phyloP scores from a whole-genome alignment of 2,888 invertebrate species.

The Conchocele bisecta region DNA sequence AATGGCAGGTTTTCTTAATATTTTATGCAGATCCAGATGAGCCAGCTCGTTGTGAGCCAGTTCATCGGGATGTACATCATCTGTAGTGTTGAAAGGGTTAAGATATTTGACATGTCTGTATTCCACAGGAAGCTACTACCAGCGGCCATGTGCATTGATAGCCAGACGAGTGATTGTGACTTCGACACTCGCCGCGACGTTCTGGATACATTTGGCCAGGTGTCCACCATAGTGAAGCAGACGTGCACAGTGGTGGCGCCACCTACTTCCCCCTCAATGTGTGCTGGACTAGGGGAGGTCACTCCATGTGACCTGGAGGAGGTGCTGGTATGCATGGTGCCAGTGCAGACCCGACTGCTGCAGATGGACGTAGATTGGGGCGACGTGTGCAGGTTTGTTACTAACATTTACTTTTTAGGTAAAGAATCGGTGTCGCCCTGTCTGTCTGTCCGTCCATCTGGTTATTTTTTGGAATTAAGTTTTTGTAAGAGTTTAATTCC shows the following conservation, averaged over 20 bases:
- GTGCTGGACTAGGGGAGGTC: slow-evolving; percentile 29
- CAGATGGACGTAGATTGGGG: slow-evolving; percentile 3
- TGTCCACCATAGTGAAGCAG: slow-evolving; percentile 14
- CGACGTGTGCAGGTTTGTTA: slow-evolving; percentile 33
- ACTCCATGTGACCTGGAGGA: slow-evolving; percentile 35
- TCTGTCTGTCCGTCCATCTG: no score
- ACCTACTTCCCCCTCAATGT: slow-evolving; percentile 9
- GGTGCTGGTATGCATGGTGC: slow-evolving; percentile 35
- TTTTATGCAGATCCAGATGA: no score
- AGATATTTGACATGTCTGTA: no score
- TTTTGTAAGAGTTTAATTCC: no score
- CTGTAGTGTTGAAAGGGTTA: no score
- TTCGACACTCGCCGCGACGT: slow-evolving; percentile 24
- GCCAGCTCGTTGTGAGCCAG: no score
- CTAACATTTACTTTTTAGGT: background rate
- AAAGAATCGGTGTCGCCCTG: background rate
- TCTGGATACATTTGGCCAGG: slow-evolving; percentile 17
- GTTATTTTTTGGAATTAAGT: no score
- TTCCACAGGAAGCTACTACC: slow-evolving; percentile 28
- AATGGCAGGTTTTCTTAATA: no score
- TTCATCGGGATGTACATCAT: no score
- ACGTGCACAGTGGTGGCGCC: slow-evolving; percentile 23
- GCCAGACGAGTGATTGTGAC: slow-evolving; percentile 44
- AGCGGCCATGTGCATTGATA: slow-evolving; percentile 37
- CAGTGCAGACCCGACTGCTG: slow-evolving; percentile 28